Conservation (phyloP, 1,140 invertebrate genomes). For the Pseudoatta argentina region DNA sequence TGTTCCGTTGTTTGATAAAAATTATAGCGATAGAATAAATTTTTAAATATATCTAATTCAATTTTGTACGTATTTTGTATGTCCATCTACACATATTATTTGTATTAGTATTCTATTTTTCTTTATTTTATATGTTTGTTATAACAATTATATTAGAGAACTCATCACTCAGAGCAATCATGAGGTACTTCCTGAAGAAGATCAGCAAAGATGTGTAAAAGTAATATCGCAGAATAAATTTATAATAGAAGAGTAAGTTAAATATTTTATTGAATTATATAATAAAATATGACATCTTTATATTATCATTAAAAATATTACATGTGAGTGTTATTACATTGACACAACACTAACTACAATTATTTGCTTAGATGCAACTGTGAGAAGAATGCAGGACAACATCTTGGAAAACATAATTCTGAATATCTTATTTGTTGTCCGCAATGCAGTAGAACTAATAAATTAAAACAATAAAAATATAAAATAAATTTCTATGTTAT, state of each 20-base stretch:
- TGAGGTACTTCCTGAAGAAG: conserved; percentile 24
- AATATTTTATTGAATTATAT: neutral
- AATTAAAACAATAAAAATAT: neutral
- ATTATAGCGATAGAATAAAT: neutral
- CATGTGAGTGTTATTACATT: neutral
- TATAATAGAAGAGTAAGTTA: conserved; percentile 37
- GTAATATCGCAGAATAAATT: conserved; percentile 24
- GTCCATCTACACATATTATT: neutral
- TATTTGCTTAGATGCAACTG: conserved; percentile 33
- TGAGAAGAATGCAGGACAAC: conserved; percentile 20
- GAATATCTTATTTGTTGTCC: conserved; percentile 47
- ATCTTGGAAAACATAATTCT: conserved; percentile 41
- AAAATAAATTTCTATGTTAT: neutral
- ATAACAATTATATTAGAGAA: conserved; percentile 50
- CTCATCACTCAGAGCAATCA: neutral
- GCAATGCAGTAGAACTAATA: neutral
- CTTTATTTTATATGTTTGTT: neutral
- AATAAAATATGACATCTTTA: neutral
- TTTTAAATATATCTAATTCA: neutral
- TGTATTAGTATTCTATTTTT: neutral
- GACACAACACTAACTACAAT: neutral
- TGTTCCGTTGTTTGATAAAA: neutral
- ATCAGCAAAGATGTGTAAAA: conserved; percentile 42
- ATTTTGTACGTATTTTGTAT: neutral
- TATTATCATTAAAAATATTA: neutral